Evolutionary conservation across 2,888 invertebrate genomes (phyloP).

Genomic region (Limnephilus auricula): DNA sequence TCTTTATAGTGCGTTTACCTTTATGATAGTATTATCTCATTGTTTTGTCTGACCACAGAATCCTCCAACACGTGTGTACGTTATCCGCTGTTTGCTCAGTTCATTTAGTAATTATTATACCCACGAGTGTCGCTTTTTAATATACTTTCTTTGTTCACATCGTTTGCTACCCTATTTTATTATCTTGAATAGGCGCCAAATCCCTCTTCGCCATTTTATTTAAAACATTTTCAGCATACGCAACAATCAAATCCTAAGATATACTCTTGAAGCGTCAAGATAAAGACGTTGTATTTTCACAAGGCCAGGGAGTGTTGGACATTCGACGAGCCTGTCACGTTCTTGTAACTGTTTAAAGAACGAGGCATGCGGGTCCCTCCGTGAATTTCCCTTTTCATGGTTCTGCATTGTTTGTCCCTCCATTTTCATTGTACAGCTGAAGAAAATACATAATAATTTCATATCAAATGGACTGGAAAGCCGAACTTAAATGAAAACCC

Average conservation of each 20-base stretch:
- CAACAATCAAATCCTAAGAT: background rate
- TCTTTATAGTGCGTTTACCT: background rate
- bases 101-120: background rate
- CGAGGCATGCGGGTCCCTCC: background rate
- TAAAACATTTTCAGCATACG: background rate
- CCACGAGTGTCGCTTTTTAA: background rate
- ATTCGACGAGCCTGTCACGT: background rate
- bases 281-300: background rate
- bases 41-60: slow-evolving; percentile 2
- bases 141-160: background rate
- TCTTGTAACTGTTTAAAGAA: background rate
- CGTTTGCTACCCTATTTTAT: background rate
- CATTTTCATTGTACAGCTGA: background rate
- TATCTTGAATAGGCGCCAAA: background rate
- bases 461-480: background rate
- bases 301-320: background rate
- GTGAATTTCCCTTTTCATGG: background rate
- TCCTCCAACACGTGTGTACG: background rate
- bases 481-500: background rate
- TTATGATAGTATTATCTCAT: background rate
- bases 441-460: background rate
- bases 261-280: background rate
- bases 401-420: background rate
- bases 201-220: background rate
- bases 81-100: background rate